Percentiles rank a stretch among this genome's conserved stretches.
Evolutionary conservation across 2,888 invertebrate genomes (phyloP).

Genomic region (Spodoptera picta): DNA sequence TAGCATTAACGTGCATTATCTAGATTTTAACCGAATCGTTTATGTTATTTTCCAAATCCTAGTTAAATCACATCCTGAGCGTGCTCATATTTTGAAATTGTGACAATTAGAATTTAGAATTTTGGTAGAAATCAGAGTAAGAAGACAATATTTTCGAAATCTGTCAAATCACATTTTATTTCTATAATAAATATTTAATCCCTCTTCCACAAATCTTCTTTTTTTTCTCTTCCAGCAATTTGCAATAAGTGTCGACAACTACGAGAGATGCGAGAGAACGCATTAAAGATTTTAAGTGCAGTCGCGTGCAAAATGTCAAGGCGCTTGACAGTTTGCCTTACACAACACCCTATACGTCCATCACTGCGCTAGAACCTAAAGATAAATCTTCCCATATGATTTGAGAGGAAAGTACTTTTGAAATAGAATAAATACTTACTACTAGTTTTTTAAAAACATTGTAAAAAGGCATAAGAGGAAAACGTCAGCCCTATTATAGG

Average conservation of each 20-base stretch:
- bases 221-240: constrained; percentile 33
- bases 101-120: too few relatives aligned
- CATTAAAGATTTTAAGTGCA: constrained; percentile 54
- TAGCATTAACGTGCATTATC: constrained; percentile 6
- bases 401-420: background rate
- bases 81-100: too few relatives aligned
- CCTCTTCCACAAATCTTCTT: background rate
- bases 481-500: too few relatives aligned
- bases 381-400: constrained; percentile 8
- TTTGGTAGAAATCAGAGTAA: too few relatives aligned
- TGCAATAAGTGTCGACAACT: constrained; percentile 42
- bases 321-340: constrained; percentile 35
- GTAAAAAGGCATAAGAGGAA: too few relatives aligned
- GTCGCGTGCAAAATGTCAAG: constrained; percentile 51
- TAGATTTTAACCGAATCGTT: too few relatives aligned
- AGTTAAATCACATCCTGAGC: too few relatives aligned
- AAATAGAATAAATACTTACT: too few relatives aligned
- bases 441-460: too few relatives aligned
- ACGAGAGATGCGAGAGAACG: constrained; percentile 33
- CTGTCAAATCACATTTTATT: too few relatives aligned
- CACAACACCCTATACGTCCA: constrained; percentile 29
- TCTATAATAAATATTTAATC: background rate
- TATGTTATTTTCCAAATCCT: background rate
- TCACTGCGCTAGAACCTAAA: constrained; percentile 6
- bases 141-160: too few relatives aligned